Percentiles rank a stretch among this genome's conserved stretches.
These are phyloP conservation scores for Thecophora atra DNA, from an alignment of 2,888 invertebrate genomes.

Conservation along the genomic window DNA sequence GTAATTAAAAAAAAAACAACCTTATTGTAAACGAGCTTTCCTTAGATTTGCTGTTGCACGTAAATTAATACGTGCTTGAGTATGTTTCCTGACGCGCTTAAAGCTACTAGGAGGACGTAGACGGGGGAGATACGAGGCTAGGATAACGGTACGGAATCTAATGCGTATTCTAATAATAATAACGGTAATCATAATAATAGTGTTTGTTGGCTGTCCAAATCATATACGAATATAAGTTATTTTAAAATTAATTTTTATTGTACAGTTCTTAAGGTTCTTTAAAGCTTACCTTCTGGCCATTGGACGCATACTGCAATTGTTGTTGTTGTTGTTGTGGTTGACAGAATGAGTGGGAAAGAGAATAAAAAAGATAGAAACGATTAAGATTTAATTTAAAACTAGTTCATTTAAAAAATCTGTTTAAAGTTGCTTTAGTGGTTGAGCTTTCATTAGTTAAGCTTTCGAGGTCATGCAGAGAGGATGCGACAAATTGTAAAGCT, in stretches of 20 bases:
- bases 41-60: background rate
- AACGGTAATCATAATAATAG: too few relatives aligned
- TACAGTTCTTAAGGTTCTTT: background rate
- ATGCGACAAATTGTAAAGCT: background rate
- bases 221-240: background rate
- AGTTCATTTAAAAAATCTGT: background rate
- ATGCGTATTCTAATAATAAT: background rate
- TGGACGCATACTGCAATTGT: slow-evolving; percentile 81
- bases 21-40: background rate
- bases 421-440: slow-evolving; percentile 26
- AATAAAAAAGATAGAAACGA: slow-evolving; percentile 38
- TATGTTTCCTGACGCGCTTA: background rate
- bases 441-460: background rate
- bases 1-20: too few relatives aligned
- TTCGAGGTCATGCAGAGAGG: slow-evolving; percentile 2
- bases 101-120: background rate
- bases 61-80: background rate
- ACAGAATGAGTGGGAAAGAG: background rate
- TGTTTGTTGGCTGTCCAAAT: slow-evolving; percentile 1
- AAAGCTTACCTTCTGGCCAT: slow-evolving; percentile 86
- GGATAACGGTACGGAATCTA: background rate
- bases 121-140: background rate
- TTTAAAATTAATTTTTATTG: too few relatives aligned
- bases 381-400: slow-evolving; percentile 7
- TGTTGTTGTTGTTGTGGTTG: background rate